Conservation (phyloP, 1,140 invertebrate species). For the Parapsyche elsis region DNA sequence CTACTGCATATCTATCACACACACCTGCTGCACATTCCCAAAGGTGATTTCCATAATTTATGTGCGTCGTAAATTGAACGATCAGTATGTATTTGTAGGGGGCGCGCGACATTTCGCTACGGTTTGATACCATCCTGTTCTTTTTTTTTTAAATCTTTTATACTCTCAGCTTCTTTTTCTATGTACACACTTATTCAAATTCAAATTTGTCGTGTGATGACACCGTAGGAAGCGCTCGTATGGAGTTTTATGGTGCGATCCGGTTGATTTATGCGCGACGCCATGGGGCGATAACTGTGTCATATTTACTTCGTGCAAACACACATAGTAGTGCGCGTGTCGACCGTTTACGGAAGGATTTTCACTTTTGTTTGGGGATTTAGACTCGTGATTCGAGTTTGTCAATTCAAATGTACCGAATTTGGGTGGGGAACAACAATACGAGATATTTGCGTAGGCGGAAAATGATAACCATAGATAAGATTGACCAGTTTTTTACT, state of each 20-base stretch:
- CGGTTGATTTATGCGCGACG: conserved; percentile 3
- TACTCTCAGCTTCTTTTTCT: conserved; percentile 1
- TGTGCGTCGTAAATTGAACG: too few relatives aligned
- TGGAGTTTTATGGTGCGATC: conserved; percentile 15
- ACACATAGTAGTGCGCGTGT: background rate
- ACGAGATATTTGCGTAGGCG: too few relatives aligned
- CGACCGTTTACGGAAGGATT: background rate
- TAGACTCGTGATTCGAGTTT: conserved; percentile 6
- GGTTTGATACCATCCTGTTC: background rate
- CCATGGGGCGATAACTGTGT: background rate
- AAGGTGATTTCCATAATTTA: background rate
- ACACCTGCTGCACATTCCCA: too few relatives aligned
- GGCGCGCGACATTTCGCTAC: background rate
- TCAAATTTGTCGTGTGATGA: conserved; percentile 2
- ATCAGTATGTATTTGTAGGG: too few relatives aligned
- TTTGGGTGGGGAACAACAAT: too few relatives aligned
- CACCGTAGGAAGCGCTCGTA: background rate
- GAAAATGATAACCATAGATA: too few relatives aligned
- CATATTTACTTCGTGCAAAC: conserved; percentile 2
- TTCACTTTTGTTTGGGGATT: conserved; percentile 17
- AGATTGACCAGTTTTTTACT: too few relatives aligned
- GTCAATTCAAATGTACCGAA: background rate
- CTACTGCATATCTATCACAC: too few relatives aligned
- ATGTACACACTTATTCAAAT: background rate
- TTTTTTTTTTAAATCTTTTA: background rate